Percentiles rank a stretch among this genome's conserved stretches.
Evolutionary conservation across 2,113 vertebrate genomes (phyloP).

Genomic region (Gymnocephalus cernua): DNA sequence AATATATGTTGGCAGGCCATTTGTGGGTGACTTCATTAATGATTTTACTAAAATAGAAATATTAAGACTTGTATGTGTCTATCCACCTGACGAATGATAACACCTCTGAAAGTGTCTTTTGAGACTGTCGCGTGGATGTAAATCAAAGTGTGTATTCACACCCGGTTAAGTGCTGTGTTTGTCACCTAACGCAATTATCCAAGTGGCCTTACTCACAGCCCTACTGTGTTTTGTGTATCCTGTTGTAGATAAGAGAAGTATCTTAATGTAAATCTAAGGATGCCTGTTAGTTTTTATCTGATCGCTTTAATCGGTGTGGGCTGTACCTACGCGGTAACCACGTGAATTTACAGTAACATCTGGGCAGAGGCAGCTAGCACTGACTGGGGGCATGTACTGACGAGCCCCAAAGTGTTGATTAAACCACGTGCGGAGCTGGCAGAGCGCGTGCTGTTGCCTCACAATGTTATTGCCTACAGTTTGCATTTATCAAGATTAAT

Average conservation of each 20-base stretch:
- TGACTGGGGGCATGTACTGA: too few species aligned
- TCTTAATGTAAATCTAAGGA: slow-evolving; percentile 58
- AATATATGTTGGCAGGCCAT: fast-evolving
- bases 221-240: slow-evolving; percentile 38
- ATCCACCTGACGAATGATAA: background rate
- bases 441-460: background rate
- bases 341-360: slow-evolving; percentile 50
- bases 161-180: slow-evolving; percentile 65
- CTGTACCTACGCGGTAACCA: slow-evolving; percentile 3
- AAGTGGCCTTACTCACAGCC: background rate
- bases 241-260: slow-evolving; percentile 47
- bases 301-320: slow-evolving; percentile 48
- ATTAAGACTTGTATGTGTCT: background rate
- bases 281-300: slow-evolving; percentile 55
- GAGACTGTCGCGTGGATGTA: slow-evolving; percentile 8
- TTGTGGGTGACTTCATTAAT: background rate
- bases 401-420: background rate
- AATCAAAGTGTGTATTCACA: slow-evolving; percentile 57
- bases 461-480: background rate
- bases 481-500: too few species aligned
- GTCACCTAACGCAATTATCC: slow-evolving; percentile 69
- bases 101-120: background rate
- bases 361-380: background rate
- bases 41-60: background rate
- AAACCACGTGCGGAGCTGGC: slow-evolving; percentile 19